Evolutionary conservation across 2,888 invertebrate genomes (phyloP).

Genomic region (Panopea generosa): DNA sequence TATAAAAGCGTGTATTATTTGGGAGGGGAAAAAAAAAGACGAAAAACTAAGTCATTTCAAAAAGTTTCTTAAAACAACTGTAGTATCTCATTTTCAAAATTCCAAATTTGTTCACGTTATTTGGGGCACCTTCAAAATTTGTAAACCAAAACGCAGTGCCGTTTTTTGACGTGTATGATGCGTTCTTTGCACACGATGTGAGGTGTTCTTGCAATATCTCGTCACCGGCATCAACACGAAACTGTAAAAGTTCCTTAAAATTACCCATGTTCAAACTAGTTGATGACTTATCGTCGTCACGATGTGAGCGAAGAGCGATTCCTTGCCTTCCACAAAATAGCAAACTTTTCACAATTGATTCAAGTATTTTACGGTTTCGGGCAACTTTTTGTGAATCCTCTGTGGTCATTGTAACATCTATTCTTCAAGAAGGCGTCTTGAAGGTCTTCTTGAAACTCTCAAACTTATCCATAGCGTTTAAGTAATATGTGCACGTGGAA

Average conservation of each 20-base stretch:
- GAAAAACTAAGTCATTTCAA: too few species aligned
- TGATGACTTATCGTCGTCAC: constrained; percentile 13
- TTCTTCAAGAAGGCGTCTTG: constrained; percentile 13
- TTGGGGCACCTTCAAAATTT: too few species aligned
- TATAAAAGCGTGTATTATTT: too few species aligned
- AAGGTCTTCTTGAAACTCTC: constrained; percentile 23
- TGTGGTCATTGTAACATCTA: constrained; percentile 20
- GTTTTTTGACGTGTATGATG: constrained; percentile 56
- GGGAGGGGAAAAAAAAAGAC: too few species aligned
- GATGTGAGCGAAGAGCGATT: constrained; percentile 39
- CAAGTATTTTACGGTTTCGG: constrained; percentile 29
- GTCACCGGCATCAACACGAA: constrained; percentile 30
- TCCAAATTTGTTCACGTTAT: too few species aligned
- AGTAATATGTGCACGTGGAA: constrained; percentile 24
- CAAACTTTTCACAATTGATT: constrained; percentile 35
- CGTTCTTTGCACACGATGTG: constrained; percentile 35
- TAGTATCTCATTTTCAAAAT: too few species aligned
- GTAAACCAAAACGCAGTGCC: too few species aligned
- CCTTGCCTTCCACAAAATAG: constrained; percentile 47
- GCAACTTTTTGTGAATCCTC: constrained; percentile 1
- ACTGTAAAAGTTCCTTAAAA: constrained; percentile 38
- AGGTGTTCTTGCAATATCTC: constrained; percentile 30
- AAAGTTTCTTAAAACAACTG: too few species aligned
- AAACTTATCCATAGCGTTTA: constrained; percentile 27
- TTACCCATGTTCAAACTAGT: constrained; percentile 36